phyloP scores from a whole-genome alignment of 37 sponge, comb jelly and placozoan genomes.

The Petrosia ficiformis region DNA sequence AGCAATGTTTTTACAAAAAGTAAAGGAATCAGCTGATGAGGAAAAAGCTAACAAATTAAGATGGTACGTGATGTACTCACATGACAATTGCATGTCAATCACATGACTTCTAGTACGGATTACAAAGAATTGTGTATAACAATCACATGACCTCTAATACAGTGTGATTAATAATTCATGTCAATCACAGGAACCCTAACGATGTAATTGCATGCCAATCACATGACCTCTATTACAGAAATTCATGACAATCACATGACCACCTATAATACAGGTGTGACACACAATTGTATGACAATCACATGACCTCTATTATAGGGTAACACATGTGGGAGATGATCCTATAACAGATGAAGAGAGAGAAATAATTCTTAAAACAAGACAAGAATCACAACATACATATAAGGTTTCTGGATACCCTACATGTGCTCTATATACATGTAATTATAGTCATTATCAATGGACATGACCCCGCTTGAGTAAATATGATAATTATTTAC shows the following conservation, averaged over 20 bases:
- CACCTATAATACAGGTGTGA: too few relatives aligned
- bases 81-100: too few relatives aligned
- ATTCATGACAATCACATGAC: too few relatives aligned
- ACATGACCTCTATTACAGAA: too few relatives aligned
- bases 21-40: slow-evolving; percentile 23
- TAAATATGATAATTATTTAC: background rate
- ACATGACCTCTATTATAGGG: too few relatives aligned
- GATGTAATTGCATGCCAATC: too few relatives aligned
- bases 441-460: background rate
- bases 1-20: slow-evolving; percentile 38
- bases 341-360: slow-evolving; percentile 48
- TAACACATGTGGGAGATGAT: slow-evolving; percentile 42
- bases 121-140: too few relatives aligned
- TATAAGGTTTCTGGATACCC: slow-evolving; percentile 26
- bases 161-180: too few relatives aligned
- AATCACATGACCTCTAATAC: too few relatives aligned
- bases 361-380: slow-evolving; percentile 16
- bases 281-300: too few relatives aligned
- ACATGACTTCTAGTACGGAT: too few relatives aligned
- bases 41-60: slow-evolving; percentile 52
- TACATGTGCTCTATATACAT: background rate
- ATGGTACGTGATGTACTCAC: slow-evolving; percentile 44
- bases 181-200: too few relatives aligned
- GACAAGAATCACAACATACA: slow-evolving; percentile 23
- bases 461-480: background rate